phyloP scores from a whole-genome alignment of 1,140 invertebrate species.

The Plutomurus gul region DNA sequence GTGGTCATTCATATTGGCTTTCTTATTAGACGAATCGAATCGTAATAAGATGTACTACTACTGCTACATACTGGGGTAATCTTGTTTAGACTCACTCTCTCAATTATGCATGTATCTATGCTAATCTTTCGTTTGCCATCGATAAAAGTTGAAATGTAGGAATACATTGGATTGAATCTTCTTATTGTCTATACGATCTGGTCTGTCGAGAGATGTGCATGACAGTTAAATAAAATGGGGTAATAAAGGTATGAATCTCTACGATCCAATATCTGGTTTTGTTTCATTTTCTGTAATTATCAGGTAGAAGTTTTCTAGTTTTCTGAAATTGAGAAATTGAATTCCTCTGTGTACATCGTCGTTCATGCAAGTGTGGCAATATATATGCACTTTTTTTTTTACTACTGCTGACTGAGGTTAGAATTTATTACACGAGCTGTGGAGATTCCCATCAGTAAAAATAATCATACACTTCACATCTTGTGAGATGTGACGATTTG shows the following conservation, averaged over 20 bases:
- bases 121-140: not conserved
- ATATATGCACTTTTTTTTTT: not conserved
- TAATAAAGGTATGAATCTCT: not conserved
- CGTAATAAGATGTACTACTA: not conserved
- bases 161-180: not conserved
- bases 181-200: not conserved
- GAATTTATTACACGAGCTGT: no score
- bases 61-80: not conserved
- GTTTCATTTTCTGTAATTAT: not conserved
- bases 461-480: no score
- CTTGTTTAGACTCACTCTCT: not conserved
- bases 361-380: not conserved
- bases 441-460: no score
- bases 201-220: not conserved
- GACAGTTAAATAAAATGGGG: not conserved
- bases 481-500: no score
- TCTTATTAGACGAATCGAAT: not conserved
- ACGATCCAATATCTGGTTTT: constrained; percentile 3
- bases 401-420: not conserved
- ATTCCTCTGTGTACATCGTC: no score
- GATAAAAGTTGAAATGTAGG: not conserved
- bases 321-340: not conserved
- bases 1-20: not conserved
- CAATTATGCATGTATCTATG: not conserved
- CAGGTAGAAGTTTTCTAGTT: not conserved